Conservation (phyloP, 2,797 vertebrate species). For the Streptopelia turtur region DNA sequence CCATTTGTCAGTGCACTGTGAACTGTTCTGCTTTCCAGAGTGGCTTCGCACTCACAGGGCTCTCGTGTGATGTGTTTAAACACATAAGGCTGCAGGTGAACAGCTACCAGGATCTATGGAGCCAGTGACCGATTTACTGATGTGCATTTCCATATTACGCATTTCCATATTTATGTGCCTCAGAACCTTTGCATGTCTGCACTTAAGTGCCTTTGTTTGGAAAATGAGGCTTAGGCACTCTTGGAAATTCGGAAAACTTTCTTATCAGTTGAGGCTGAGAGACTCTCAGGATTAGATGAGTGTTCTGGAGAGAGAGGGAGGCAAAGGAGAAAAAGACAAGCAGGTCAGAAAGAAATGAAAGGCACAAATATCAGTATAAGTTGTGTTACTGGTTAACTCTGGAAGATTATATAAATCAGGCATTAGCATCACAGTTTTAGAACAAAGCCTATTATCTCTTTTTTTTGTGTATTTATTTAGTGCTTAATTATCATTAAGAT, state of each 20-base stretch:
- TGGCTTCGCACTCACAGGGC: background rate
- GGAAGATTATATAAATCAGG: background rate
- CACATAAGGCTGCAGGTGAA: background rate
- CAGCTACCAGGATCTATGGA: background rate
- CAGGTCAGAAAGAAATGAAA: background rate
- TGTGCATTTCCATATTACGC: background rate
- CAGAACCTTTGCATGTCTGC: background rate
- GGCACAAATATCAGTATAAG: background rate
- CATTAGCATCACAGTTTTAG: background rate
- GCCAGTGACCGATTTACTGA: background rate
- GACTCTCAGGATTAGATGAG: background rate
- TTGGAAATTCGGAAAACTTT: background rate
- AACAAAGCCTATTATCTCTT: background rate
- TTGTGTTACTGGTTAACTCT: background rate
- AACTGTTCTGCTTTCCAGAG: background rate
- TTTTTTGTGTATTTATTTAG: background rate
- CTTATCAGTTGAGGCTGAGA: background rate
- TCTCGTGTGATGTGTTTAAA: background rate
- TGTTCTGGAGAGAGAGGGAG: background rate
- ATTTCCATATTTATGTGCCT: background rate
- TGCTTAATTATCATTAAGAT: background rate
- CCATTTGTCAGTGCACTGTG: background rate
- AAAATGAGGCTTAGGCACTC: background rate
- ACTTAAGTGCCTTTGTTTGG: background rate
- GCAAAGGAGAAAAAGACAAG: background rate